Evolutionary conservation across 2,113 vertebrate species (phyloP).

Genomic region (Leucoraja erinaceus): DNA sequence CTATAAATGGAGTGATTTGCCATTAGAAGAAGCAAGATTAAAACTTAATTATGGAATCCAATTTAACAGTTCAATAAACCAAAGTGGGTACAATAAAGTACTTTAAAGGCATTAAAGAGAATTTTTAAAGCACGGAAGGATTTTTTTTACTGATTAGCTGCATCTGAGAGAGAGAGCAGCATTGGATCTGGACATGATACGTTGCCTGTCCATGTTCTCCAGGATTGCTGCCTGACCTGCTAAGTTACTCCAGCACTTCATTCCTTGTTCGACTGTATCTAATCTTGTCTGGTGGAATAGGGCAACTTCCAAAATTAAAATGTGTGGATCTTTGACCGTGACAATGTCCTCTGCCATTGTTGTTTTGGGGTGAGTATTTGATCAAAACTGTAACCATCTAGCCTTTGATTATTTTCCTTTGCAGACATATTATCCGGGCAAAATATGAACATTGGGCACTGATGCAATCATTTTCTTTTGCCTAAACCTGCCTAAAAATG

Average conservation of each 20-base stretch:
- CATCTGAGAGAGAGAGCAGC: no score
- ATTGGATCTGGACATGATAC: no score
- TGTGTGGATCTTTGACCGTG: no score
- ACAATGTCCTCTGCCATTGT: not conserved
- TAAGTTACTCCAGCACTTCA: no score
- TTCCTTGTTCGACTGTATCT: not conserved
- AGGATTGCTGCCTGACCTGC: no score
- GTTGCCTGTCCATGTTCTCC: no score
- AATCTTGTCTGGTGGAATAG: not conserved
- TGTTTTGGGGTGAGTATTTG: not conserved
- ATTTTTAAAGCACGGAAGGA: not conserved
- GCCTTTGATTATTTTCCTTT: not conserved
- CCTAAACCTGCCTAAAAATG: not conserved
- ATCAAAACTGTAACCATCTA: not conserved
- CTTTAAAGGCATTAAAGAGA: no score
- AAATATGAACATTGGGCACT: not conserved
- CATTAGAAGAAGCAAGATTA: no score
- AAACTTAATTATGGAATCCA: no score
- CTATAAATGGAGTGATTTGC: not conserved
- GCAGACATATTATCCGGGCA: not conserved
- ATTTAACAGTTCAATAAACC: no score
- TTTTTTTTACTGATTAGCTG: no score
- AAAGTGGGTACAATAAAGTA: no score
- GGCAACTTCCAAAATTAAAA: not conserved
- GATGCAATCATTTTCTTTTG: not conserved